phyloP scores from a whole-genome alignment of 2,797 vertebrate genomes.

The Simalia tracyae region DNA sequence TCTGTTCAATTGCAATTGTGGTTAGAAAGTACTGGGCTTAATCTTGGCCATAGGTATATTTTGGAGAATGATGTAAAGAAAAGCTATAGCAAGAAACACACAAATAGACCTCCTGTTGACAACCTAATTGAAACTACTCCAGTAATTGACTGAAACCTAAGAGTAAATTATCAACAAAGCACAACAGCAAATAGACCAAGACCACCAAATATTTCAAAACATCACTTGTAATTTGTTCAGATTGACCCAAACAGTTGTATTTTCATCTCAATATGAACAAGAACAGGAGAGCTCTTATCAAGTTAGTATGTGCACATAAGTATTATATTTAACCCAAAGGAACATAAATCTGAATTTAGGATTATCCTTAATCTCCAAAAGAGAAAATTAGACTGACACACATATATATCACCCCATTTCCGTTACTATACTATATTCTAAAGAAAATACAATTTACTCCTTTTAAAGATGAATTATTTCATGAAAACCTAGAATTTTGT shows the following conservation, averaged over 20 bases:
- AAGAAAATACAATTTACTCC: not conserved
- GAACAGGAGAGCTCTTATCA: not conserved
- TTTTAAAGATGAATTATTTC: not conserved
- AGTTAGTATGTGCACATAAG: not conserved
- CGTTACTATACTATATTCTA: not conserved
- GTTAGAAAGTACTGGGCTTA: not conserved
- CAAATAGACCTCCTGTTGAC: not conserved
- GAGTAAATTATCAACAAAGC: not conserved
- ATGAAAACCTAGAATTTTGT: not conserved
- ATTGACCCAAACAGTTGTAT: not conserved
- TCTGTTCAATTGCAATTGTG: not conserved
- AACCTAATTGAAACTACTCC: not conserved
- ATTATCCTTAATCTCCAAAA: not conserved
- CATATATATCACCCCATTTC: not conserved
- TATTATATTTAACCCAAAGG: not conserved
- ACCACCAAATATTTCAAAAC: not conserved
- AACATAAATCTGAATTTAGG: not conserved
- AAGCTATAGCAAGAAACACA: not conserved
- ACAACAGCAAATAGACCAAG: not conserved
- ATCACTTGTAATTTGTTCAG: not conserved
- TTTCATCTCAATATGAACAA: not conserved
- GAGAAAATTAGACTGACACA: not conserved
- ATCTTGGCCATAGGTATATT: constrained; percentile 33
- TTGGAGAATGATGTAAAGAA: not conserved
- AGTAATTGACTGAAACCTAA: not conserved